Conservation (phyloP, 2,888 invertebrate genomes). For the Tenthredo scrophulariae region DNA sequence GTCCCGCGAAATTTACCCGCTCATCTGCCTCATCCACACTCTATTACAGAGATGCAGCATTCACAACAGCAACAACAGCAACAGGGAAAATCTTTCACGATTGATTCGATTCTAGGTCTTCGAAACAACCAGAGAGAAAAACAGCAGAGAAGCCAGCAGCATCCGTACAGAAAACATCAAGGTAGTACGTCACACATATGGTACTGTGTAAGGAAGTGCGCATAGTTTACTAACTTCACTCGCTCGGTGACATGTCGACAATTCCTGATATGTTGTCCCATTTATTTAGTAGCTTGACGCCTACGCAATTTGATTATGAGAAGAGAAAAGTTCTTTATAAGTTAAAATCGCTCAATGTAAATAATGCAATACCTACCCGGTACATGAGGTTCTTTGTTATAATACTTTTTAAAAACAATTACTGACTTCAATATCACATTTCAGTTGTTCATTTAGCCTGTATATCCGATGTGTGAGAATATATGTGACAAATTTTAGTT, state of each 20-base stretch:
- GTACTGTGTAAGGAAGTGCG: slow-evolving; percentile 27
- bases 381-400: not conserved
- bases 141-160: slow-evolving; percentile 69
- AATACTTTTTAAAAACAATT: slow-evolving; percentile 24
- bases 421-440: slow-evolving; percentile 18
- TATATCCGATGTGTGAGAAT: slow-evolving; percentile 30
- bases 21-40: slow-evolving; percentile 63
- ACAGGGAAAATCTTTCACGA: slow-evolving; percentile 89
- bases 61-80: slow-evolving; percentile 71
- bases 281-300: not conserved
- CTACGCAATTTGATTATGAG: not conserved
- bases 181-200: slow-evolving; percentile 55
- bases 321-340: not conserved
- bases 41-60: slow-evolving; percentile 69
- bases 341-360: not conserved
- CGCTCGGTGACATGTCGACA: slow-evolving; percentile 35
- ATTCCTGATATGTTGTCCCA: slow-evolving; percentile 37
- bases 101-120: slow-evolving; percentile 91
- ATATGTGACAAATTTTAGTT: slow-evolving; percentile 48
- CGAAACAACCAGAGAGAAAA: slow-evolving; percentile 79
- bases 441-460: slow-evolving; percentile 41
- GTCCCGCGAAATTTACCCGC: slow-evolving; percentile 41
- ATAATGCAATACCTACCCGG: not conserved
- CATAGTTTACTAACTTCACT: slow-evolving; percentile 34
- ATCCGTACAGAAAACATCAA: slow-evolving; percentile 72